Evolutionary conservation across 2,888 invertebrate species (phyloP).

Genomic region (Sthenelais limicola): DNA sequence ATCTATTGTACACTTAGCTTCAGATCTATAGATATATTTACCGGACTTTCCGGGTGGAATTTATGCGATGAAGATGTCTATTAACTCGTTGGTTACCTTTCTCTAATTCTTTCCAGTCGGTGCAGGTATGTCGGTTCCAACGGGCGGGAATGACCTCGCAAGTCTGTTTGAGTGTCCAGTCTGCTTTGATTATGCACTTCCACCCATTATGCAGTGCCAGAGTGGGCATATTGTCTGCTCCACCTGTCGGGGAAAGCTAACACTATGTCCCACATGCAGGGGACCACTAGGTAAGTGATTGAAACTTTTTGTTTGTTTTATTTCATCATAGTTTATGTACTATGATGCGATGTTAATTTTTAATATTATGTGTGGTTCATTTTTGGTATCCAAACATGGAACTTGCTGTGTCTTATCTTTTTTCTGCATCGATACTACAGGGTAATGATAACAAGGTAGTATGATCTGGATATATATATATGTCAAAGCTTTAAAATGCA

Average conservation of each 20-base stretch:
- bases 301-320: neutral
- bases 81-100: neutral
- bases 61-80: neutral
- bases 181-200: conserved; percentile 99
- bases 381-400: too few species aligned
- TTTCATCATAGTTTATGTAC: neutral
- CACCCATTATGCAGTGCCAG: conserved; percentile 98
- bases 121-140: conserved; percentile 23
- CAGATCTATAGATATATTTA: too few species aligned
- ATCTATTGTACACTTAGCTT: too few species aligned
- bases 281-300: conserved; percentile 83
- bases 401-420: too few species aligned
- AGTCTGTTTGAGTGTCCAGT: conserved; percentile 79
- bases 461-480: too few species aligned
- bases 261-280: conserved; percentile 97
- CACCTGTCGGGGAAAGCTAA: conserved; percentile 95
- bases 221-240: conserved; percentile 99
- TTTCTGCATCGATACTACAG: too few species aligned
- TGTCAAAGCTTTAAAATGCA: too few species aligned
- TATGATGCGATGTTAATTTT: too few species aligned
- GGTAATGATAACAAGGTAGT: too few species aligned
- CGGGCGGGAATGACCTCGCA: conserved; percentile 63
- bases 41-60: too few species aligned
- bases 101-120: conserved; percentile 3
- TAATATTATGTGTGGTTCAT: too few species aligned